Percentiles rank a stretch among this genome's conserved stretches.
Conservation (phyloP, 1,140 invertebrate genomes). For the Ylistrum balloti region DNA sequence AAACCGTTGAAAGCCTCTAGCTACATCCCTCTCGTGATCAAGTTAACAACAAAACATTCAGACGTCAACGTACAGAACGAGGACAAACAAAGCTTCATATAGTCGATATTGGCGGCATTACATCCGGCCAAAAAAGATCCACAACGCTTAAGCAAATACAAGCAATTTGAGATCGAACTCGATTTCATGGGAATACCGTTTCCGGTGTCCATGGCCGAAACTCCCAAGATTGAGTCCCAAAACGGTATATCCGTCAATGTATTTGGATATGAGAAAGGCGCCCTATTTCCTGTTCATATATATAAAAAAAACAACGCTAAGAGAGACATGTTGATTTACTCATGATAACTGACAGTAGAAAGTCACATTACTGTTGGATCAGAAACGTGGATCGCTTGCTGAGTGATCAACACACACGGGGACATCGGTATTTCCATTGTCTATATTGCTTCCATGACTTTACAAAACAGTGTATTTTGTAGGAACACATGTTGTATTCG, state of each 20-base stretch:
- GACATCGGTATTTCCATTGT: constrained; percentile 20
- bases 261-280: constrained; percentile 42
- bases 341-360: neutral
- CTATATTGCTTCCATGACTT: constrained; percentile 46
- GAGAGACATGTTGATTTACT: constrained; percentile 45
- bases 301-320: neutral
- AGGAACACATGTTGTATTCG: constrained; percentile 22
- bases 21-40: neutral
- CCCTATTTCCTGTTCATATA: constrained; percentile 42
- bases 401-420: neutral
- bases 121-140: constrained; percentile 44
- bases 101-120: constrained; percentile 48
- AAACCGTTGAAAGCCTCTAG: too few relatives aligned
- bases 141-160: constrained; percentile 42
- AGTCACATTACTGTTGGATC: constrained; percentile 48
- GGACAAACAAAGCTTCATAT: constrained; percentile 55
- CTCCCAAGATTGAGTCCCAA: too few relatives aligned
- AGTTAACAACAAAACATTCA: neutral
- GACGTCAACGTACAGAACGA: constrained; percentile 53
- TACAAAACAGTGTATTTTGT: neutral
- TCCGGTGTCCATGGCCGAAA: too few relatives aligned
- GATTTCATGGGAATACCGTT: constrained; percentile 38
- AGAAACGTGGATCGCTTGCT: constrained; percentile 23
- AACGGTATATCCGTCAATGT: constrained; percentile 39
- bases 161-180: constrained; percentile 36